These are phyloP conservation scores for Acanthococcus lagerstroemiae DNA, from an alignment of 2,888 invertebrate genomes.

Conservation along the genomic window DNA sequence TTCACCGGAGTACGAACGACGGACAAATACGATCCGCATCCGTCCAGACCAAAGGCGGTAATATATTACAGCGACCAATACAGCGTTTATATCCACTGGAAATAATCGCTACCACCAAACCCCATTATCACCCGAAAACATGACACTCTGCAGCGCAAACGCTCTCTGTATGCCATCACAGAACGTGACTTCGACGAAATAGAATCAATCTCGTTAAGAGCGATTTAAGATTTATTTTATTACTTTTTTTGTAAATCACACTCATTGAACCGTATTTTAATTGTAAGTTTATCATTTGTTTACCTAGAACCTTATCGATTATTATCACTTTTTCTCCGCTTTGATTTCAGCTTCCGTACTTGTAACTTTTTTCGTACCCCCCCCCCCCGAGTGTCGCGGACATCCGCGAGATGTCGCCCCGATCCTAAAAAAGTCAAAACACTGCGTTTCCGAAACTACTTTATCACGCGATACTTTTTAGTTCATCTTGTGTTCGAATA, in stretches of 20 bases:
- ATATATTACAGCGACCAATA: not conserved
- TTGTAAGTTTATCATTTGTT: not conserved
- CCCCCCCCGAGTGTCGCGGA: not conserved
- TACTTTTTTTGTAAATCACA: not conserved
- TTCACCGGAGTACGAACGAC: not conserved
- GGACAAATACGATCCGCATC: not conserved
- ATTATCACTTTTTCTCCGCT: not conserved
- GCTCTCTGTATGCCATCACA: no score
- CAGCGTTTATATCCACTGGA: not conserved
- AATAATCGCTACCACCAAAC: not conserved
- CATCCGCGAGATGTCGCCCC: not conserved
- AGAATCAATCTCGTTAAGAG: not conserved
- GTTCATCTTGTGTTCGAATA: no score
- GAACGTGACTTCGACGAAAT: not conserved
- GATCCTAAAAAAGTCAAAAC: no score
- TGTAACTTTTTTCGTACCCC: not conserved
- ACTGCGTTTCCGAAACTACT: no score
- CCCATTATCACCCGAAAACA: no score
- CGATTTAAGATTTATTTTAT: not conserved
- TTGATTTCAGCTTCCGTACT: not conserved
- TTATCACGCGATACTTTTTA: no score
- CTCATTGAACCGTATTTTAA: not conserved
- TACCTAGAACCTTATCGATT: not conserved
- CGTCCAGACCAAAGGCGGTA: not conserved
- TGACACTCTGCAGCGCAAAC: not conserved